Evolutionary conservation across 2,113 vertebrate genomes (phyloP).

Genomic region (Lutjanus erythropterus): DNA sequence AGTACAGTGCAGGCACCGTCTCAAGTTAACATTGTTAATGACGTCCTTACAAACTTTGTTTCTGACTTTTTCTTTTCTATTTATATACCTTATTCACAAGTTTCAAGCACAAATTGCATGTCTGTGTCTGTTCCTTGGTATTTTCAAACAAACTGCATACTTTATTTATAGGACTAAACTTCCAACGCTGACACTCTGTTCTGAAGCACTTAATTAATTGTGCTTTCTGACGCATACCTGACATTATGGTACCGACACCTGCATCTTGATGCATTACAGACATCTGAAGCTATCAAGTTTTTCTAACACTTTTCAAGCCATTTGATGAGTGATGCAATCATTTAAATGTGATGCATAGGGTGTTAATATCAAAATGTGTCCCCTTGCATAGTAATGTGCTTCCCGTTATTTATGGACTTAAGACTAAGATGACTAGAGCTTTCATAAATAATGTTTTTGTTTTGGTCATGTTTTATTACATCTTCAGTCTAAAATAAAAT

Average conservation of each 20-base stretch:
- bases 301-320: neutral
- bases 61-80: conserved; percentile 8
- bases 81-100: neutral
- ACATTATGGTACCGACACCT: neutral
- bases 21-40: conserved; percentile 8
- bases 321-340: neutral
- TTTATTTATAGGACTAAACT: conserved; percentile 33
- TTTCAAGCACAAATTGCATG: neutral
- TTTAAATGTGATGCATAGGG: neutral
- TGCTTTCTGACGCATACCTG: neutral
- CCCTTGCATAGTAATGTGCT: neutral
- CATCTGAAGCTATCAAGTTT: neutral
- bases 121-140: neutral
- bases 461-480: too few species aligned
- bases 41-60: conserved; percentile 25
- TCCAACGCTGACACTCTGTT: neutral
- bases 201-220: neutral
- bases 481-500: too few species aligned
- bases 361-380: neutral
- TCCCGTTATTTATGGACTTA: neutral
- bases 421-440: neutral
- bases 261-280: neutral
- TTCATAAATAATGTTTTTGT: too few species aligned
- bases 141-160: neutral
- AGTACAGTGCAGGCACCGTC: neutral